A percentile compares a stretch with the other conserved stretches of the same genome.
Evolutionary conservation across 2,797 vertebrate genomes (phyloP).

Genomic region (Lepus oiostolus): DNA sequence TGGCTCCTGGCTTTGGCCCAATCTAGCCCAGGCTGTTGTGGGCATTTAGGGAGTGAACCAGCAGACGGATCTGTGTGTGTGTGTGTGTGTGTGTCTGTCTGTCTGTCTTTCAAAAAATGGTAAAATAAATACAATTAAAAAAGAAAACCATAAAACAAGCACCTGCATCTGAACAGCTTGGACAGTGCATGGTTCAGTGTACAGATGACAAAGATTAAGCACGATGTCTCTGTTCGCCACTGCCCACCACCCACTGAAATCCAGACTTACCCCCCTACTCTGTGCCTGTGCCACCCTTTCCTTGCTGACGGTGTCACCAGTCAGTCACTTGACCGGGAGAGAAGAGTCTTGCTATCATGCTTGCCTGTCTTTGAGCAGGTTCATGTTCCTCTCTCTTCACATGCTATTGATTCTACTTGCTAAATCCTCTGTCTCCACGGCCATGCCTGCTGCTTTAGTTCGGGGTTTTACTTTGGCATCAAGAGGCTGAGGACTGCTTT

Average conservation of each 20-base stretch:
- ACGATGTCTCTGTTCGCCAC: not conserved
- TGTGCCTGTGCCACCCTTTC: not conserved
- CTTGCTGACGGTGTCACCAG: rapidly evolving
- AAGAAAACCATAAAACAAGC: too few species aligned
- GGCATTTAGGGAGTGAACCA: too few species aligned
- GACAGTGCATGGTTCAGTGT: not conserved
- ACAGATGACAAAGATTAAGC: not conserved
- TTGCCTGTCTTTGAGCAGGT: not conserved
- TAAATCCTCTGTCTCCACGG: not conserved
- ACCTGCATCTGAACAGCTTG: not conserved
- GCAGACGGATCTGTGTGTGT: too few species aligned
- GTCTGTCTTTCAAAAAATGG: too few species aligned
- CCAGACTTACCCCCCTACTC: not conserved
- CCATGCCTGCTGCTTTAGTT: not conserved
- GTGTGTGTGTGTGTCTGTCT: too few species aligned
- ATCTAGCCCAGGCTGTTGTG: too few species aligned
- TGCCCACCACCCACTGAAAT: too few species aligned
- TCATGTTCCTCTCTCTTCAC: not conserved
- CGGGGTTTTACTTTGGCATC: not conserved
- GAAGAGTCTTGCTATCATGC: not conserved
- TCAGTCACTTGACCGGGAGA: not conserved
- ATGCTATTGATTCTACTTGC: not conserved
- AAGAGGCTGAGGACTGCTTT: not conserved
- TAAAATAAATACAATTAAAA: too few species aligned
- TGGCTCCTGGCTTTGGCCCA: too few species aligned